Evolutionary conservation across 1,140 invertebrate species (phyloP).

Genomic region (Dinothrombium tinctorium): DNA sequence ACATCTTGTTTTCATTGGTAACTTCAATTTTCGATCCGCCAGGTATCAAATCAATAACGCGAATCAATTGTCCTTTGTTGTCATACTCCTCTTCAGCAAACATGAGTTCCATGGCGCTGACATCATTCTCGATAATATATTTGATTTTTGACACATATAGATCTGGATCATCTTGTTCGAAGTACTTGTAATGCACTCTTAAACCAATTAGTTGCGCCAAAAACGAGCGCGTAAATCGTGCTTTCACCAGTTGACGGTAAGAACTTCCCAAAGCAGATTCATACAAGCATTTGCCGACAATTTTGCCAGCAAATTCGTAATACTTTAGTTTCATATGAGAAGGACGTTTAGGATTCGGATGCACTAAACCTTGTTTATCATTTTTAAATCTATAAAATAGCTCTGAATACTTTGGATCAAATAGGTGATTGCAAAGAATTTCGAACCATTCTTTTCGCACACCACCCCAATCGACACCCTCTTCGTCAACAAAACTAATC

Average conservation of each 20-base stretch:
- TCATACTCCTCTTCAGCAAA: constrained; percentile 77
- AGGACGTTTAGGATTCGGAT: constrained; percentile 54
- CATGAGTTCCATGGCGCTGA: constrained; percentile 56
- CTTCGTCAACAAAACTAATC: constrained; percentile 67
- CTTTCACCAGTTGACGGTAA: constrained; percentile 64
- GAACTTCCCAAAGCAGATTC: constrained; percentile 66
- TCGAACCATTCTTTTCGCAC: constrained; percentile 81
- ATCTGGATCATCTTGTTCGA: constrained; percentile 84
- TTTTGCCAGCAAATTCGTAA: constrained; percentile 75
- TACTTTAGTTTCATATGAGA: constrained; percentile 54
- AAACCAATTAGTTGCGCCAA: constrained; percentile 78
- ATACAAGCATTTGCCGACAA: constrained; percentile 80
- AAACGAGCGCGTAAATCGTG: constrained; percentile 73
- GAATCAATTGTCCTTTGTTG: constrained; percentile 35
- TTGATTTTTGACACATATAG: constrained; percentile 72
- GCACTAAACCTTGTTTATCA: constrained; percentile 35
- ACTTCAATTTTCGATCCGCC: constrained; percentile 42
- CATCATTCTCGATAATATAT: constrained; percentile 70
- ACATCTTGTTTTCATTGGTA: constrained; percentile 45
- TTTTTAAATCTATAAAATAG: constrained; percentile 65
- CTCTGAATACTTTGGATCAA: constrained; percentile 43
- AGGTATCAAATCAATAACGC: constrained; percentile 43
- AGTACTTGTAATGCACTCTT: constrained; percentile 80
- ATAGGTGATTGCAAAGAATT: constrained; percentile 54
- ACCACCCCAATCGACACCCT: constrained; percentile 86